Evolutionary conservation across 1,140 invertebrate genomes (phyloP), one percentile per base, ranked within the genome.

Genomic region (Heliconius hewitsoni): DNA sequence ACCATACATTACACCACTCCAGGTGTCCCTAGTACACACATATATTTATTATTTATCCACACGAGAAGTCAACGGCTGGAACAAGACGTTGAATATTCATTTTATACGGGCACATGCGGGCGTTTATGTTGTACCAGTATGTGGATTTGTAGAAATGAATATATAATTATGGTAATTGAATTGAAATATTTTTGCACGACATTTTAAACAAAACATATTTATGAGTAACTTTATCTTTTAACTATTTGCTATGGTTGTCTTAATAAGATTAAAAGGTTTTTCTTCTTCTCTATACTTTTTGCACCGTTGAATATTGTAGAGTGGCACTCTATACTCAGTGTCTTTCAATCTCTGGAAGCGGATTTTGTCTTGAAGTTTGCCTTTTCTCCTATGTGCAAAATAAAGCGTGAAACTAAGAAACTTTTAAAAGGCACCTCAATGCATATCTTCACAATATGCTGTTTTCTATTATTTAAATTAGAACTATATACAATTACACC

Each of bases 81-180:
- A 80, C 82, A 46, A 72, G 50, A 73, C 82, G 80, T 79, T 83
- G 78, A 80, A 83, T 80, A 82, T 83, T 83, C 74, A 83, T 78
- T 19, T 18, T 19, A 50, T 77, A 80, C 46, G 81, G 78, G 78
- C 60, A 39, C n/a, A 82, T 82, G 75, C 78, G 81, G 81, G 81
- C 37, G 34, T 66, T 34, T 13, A 19, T 52, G 50, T 52, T 52
- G 50, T 52, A 52, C 50, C 6, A 30, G n/a, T 66, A 71, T 71
- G 66, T 71, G 75, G 19, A 18, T 74, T 74, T 66, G 34, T 66
- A 76, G n/a, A 76, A 42, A 76, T 76, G 1, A 42, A 66, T 66
- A 60, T 13, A 76, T 70, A 27, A 34, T 76, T 76, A 76, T 66
- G 34, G 4, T 75, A 75, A 75, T 75, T 37, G 3, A 60, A 60